Conservation (phyloP, 2,888 invertebrate genomes). For the Antheraea assamensis region DNA sequence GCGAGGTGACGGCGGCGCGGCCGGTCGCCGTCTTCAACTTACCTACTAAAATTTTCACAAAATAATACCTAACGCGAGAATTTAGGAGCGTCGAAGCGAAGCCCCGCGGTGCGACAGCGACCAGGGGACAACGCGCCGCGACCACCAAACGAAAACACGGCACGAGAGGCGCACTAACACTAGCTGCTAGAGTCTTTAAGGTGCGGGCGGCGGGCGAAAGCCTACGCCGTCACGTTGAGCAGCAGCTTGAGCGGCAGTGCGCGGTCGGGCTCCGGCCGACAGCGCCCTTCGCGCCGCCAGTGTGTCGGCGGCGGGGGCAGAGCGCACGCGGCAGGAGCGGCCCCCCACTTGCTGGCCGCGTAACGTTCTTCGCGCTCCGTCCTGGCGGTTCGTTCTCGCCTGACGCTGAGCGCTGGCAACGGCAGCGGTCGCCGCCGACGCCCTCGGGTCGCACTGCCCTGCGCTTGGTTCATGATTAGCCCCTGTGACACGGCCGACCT, state of each 20-base stretch:
- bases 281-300: slow-evolving; percentile 84
- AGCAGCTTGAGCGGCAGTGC: slow-evolving; percentile 84
- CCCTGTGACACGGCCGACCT: slow-evolving; percentile 37
- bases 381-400: slow-evolving; percentile 40
- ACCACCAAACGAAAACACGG: slow-evolving; percentile 11
- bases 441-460: slow-evolving; percentile 47
- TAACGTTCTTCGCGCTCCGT: slow-evolving; percentile 61
- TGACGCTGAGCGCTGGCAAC: slow-evolving; percentile 47
- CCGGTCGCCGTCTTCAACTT: slow-evolving; percentile 57
- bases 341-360: slow-evolving; percentile 92
- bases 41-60: slow-evolving; percentile 81
- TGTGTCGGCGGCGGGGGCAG: slow-evolving; percentile 91
- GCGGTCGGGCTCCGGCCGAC: slow-evolving; percentile 76
- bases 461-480: slow-evolving; percentile 55
- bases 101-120: slow-evolving; percentile 64
- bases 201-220: slow-evolving; percentile 36
- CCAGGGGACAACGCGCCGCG: slow-evolving; percentile 44
- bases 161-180: slow-evolving; percentile 52
- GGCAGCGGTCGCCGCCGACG: slow-evolving; percentile 53
- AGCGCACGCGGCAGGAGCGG: slow-evolving; percentile 89
- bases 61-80: slow-evolving; percentile 82
- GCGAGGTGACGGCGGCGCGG: slow-evolving; percentile 42
- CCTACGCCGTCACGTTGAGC: slow-evolving; percentile 82
- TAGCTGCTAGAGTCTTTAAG: slow-evolving; percentile 60
- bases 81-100: slow-evolving; percentile 62